Evolutionary conservation across 2,113 vertebrate genomes (phyloP).

Genomic region (Lamprologus sp.): DNA sequence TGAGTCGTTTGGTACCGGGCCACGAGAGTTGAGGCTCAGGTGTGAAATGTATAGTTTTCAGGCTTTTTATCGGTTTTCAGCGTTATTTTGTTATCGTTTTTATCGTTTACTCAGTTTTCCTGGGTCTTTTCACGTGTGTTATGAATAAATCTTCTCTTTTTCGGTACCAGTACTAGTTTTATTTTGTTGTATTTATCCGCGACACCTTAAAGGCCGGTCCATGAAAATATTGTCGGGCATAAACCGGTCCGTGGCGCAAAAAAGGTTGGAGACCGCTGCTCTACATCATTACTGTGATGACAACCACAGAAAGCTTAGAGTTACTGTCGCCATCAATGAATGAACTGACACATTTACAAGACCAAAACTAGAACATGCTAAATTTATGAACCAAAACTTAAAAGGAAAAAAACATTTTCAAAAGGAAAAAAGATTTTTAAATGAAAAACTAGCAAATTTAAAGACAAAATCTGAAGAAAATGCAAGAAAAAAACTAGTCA

Average conservation of each 20-base stretch:
- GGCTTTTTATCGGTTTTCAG: too few relatives aligned
- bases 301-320: neutral
- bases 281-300: neutral
- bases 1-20: too few relatives aligned
- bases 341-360: neutral
- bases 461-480: neutral
- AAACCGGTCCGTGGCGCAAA: too few relatives aligned
- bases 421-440: accelerated
- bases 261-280: accelerated
- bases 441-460: neutral
- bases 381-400: neutral
- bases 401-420: neutral
- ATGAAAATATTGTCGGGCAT: accelerated
- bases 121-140: too few relatives aligned
- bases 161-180: too few relatives aligned
- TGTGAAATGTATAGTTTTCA: accelerated
- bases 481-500: neutral
- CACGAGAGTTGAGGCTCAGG: too few relatives aligned
- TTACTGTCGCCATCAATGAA: neutral
- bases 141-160: accelerated
- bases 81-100: too few relatives aligned
- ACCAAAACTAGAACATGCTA: neutral
- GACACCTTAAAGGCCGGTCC: too few relatives aligned
- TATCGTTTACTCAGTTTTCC: accelerated
- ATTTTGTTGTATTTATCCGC: too few relatives aligned